Percentiles rank a stretch among this genome's conserved stretches.
phyloP scores from a whole-genome alignment of 2,797 vertebrate genomes.

The Acanthurus tractus region DNA sequence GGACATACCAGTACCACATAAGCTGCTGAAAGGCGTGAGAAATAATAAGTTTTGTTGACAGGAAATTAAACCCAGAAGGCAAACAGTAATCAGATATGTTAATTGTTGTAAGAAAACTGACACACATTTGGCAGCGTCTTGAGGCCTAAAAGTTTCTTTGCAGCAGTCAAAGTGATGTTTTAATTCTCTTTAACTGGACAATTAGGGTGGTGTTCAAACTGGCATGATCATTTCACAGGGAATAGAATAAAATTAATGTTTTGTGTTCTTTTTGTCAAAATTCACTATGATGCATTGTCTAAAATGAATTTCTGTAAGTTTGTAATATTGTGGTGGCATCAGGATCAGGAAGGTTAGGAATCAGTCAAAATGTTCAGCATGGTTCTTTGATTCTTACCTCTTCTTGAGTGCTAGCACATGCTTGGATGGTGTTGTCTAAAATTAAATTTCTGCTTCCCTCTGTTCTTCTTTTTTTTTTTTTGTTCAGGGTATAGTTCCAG shows the following conservation, averaged over 20 bases:
- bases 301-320: not conserved
- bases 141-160: not conserved
- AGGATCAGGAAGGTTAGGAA: not conserved
- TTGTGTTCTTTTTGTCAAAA: not conserved
- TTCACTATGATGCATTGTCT: not conserved
- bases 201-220: conserved; percentile 16
- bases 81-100: conserved; percentile 8
- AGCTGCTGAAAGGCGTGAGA: not conserved
- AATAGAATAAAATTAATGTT: not conserved
- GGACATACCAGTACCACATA: not conserved
- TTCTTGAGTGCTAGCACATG: not conserved
- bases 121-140: conserved; percentile 21
- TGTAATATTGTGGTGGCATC: not conserved
- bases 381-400: not conserved
- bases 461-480: conserved; percentile 6
- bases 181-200: conserved; percentile 16
- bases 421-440: not conserved
- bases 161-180: conserved; percentile 2
- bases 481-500: conserved; percentile 63
- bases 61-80: conserved; percentile 25
- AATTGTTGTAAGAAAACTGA: conserved; percentile 22
- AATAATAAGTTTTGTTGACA: not conserved
- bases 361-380: not conserved
- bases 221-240: not conserved
- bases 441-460: not conserved